Evolutionary conservation across 2,888 invertebrate genomes (phyloP).

Genomic region (Empis stercorea): DNA sequence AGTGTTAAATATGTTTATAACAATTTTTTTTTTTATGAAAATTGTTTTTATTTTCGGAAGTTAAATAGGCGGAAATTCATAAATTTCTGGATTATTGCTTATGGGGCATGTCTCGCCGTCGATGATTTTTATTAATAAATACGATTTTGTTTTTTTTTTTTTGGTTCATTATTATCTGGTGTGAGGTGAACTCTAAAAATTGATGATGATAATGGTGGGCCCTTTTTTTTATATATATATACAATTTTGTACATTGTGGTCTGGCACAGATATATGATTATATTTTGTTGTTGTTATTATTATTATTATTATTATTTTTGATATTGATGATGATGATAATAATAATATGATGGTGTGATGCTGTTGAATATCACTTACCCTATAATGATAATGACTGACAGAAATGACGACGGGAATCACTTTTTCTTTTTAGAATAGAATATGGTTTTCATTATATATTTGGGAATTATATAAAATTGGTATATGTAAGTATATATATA

Average conservation of each 20-base stretch:
- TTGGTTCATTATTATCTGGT: neutral
- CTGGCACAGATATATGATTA: too few species aligned
- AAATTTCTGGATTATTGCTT: constrained; percentile 8
- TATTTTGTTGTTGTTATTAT: too few species aligned
- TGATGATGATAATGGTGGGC: neutral
- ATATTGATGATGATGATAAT: too few species aligned
- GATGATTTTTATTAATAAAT: neutral
- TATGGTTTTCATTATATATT: neutral
- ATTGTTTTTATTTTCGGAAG: constrained; percentile 3
- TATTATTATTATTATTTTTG: too few species aligned
- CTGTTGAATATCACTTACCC: neutral
- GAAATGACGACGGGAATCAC: neutral
- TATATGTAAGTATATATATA: too few species aligned
- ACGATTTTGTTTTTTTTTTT: neutral
- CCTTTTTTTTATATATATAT: neutral
- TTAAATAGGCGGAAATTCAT: constrained; percentile 8
- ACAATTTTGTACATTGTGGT: too few species aligned
- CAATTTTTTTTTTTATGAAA: too few species aligned
- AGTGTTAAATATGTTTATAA: too few species aligned
- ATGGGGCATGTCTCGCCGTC: constrained; percentile 6
- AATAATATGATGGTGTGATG: too few species aligned
- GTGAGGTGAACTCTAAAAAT: neutral
- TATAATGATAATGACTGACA: neutral
- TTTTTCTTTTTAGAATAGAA: neutral
- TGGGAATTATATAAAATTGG: too few species aligned